Evolutionary conservation across 2,113 vertebrate species (phyloP).

Genomic region (Megalops atlanticus): DNA sequence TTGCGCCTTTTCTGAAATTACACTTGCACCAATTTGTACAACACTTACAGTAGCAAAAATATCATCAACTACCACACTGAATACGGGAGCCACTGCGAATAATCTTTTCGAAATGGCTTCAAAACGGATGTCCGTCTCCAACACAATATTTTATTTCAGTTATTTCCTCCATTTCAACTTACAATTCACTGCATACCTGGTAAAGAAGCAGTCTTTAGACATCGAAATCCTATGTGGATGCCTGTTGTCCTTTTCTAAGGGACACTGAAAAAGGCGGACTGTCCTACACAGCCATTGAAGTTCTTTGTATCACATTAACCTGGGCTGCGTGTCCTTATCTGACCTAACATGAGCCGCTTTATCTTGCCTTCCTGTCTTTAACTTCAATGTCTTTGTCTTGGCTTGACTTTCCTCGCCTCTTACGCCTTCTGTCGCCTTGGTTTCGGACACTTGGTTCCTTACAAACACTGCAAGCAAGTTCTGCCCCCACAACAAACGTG

Average conservation of each 20-base stretch:
- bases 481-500: neutral
- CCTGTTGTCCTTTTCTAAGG: neutral
- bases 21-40: neutral
- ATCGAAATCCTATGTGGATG: no score
- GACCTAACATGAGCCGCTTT: neutral
- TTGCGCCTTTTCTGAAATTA: no score
- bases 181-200: no score
- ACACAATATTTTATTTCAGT: no score
- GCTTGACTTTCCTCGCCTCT: neutral
- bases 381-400: neutral
- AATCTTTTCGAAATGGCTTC: neutral
- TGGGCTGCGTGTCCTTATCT: conserved; percentile 6
- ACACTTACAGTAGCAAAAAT: neutral
- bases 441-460: neutral
- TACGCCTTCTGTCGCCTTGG: neutral
- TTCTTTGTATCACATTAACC: no score
- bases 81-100: neutral
- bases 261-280: no score
- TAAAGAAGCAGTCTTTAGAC: no score
- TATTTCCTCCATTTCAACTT: no score
- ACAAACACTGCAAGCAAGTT: neutral
- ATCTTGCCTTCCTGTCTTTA: neutral
- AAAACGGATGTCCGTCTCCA: neutral
- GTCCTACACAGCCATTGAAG: neutral
- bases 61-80: neutral